phyloP scores from a whole-genome alignment of 1,140 invertebrate genomes.

The Phymastichus coffea region DNA sequence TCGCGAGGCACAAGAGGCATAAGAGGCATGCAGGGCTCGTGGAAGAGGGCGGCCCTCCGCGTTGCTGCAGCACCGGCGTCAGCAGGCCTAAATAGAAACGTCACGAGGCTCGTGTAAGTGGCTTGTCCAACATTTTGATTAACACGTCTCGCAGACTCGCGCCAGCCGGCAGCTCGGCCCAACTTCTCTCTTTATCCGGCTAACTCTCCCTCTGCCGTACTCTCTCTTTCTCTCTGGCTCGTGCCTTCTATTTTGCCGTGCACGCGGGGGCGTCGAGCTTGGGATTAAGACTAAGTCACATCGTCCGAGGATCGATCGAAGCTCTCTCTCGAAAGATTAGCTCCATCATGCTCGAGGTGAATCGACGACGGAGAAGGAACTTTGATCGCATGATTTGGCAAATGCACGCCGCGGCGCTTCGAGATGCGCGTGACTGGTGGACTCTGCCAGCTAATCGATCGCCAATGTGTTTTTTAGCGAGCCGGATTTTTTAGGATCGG shows the following conservation, averaged over 20 bases:
- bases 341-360: background rate
- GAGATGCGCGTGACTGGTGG: too few species aligned
- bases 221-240: constrained; percentile 4
- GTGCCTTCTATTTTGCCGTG: background rate
- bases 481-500: too few species aligned
- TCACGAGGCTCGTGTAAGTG: constrained; percentile 56
- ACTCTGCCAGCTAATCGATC: too few species aligned
- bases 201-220: background rate
- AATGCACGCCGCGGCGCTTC: background rate
- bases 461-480: too few species aligned
- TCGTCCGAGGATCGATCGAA: background rate
- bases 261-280: constrained; percentile 27
- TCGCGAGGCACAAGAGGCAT: background rate
- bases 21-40: background rate
- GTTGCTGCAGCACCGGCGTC: constrained; percentile 15
- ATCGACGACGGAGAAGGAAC: background rate
- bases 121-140: constrained; percentile 57
- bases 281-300: background rate
- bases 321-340: background rate
- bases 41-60: background rate
- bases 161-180: background rate
- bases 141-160: constrained; percentile 36
- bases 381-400: background rate
- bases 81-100: constrained; percentile 55
- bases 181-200: background rate